Base-by-base conservation (phyloP, 2,113 vertebrate species). In the Tachysurus fulvidraco region DNA sequence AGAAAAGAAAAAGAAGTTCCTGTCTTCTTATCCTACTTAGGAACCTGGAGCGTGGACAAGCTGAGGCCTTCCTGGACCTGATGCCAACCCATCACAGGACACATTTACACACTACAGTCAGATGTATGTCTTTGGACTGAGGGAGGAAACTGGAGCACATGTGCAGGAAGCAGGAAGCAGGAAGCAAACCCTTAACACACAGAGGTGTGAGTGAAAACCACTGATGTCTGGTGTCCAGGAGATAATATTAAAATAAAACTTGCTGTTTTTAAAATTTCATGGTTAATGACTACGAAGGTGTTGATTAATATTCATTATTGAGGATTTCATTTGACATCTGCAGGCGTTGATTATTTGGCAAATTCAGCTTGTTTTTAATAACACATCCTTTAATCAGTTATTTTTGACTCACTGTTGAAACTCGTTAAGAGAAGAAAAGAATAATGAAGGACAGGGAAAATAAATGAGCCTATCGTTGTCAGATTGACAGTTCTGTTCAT, bases 401-500 rank as follows among this genome's bases (percentile, higher is more conserved):
- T 77, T 60, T 84, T 52, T 10, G 12, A 73, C 57, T 52, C 76
- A n/a, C 59, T 44, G n/a, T 62, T 55, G 30, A 62, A 64, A 59
- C 52, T 59, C 36, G 71, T 71, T 59, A 76, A 88, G 36, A 7
- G 54, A 77, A 74, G 3, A 12, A 62, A 59, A 1, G 28, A 73
- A 50, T 9, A 50, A 50, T 5, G 46, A 50, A 50, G 2, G 46
- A 50, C 36, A 52, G 55, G 87, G 83, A 84, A 88, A 85, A 87
- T 69, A 83, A 87, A 85, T 83, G 85, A 88, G 57, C 74, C 67
- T 44, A 59, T 87, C 81, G 80, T 88, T 88, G 80, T 87, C 80
- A 85, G 83, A 89, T 82, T 82, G 83, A 80, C 83, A 80, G 57
- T 85, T 77, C 82, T 83, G 54, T 60, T 88, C 64, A 12, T 2